These are phyloP conservation scores for Pangasius mekongensis DNA, from an alignment of 2,797 vertebrate genomes.

Conservation along the genomic window DNA sequence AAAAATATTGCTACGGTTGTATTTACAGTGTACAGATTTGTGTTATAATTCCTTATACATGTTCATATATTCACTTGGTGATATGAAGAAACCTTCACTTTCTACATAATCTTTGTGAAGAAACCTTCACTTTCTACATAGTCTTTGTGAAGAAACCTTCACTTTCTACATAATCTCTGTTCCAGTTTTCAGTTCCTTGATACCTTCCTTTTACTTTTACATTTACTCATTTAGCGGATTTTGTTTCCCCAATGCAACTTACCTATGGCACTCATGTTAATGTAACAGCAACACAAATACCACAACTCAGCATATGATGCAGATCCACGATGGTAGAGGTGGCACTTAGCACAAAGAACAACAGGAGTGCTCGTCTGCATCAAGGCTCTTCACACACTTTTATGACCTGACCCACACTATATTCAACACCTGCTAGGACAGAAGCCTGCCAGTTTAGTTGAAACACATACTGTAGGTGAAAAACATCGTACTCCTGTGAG, in stretches of 20 bases:
- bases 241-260: neutral
- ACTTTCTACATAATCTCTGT: neutral
- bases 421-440: slow-evolving; percentile 4
- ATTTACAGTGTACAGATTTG: neutral
- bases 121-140: no score
- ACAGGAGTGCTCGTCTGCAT: neutral
- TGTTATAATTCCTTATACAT: no score
- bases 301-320: neutral
- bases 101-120: neutral
- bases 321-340: neutral
- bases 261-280: neutral
- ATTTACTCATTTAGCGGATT: neutral
- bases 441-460: neutral
- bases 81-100: neutral
- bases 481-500: neutral
- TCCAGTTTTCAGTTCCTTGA: neutral
- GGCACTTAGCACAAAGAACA: neutral
- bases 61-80: neutral
- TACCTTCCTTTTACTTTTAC: neutral
- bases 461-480: neutral
- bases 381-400: neutral
- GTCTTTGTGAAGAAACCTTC: neutral
- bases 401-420: slow-evolving; percentile 13
- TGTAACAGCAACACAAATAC: neutral
- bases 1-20: neutral